These are phyloP conservation scores for Holocentrus rufus DNA, from an alignment of 2,797 vertebrate species.

Conservation along the genomic window DNA sequence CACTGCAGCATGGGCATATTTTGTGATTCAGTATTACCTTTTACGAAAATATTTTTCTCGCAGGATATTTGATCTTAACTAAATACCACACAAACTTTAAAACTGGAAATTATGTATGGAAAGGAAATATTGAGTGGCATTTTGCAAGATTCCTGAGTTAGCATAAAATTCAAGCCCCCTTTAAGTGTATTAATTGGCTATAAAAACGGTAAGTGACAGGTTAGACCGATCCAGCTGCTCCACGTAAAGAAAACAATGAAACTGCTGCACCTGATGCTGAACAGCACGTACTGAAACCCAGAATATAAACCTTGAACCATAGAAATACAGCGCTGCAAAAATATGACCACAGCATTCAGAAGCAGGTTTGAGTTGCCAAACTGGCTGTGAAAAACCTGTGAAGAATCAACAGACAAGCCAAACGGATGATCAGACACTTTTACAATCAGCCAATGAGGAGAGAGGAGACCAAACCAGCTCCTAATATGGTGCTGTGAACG, in stretches of 20 bases:
- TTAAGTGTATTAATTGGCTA: slow-evolving; percentile 73
- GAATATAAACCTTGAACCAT: slow-evolving; percentile 40
- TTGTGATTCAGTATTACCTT: slow-evolving; percentile 46
- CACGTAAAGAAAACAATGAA: slow-evolving; percentile 38
- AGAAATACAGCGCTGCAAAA: slow-evolving; percentile 28
- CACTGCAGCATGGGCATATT: slow-evolving; percentile 28
- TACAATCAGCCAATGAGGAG: too few relatives aligned
- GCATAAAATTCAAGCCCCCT: slow-evolving; percentile 60
- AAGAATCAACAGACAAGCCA: slow-evolving; percentile 16
- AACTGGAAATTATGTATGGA: slow-evolving; percentile 63
- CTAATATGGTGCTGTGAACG: too few relatives aligned
- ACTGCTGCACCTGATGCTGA: slow-evolving; percentile 58
- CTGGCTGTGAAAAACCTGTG: slow-evolving; percentile 41
- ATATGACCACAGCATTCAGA: slow-evolving; percentile 37
- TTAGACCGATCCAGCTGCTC: slow-evolving; percentile 46
- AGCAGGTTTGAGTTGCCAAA: slow-evolving; percentile 42
- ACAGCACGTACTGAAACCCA: slow-evolving; percentile 18
- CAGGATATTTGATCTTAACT: slow-evolving; percentile 71
- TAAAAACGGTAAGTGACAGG: slow-evolving; percentile 48
- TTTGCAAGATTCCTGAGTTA: slow-evolving; percentile 70
- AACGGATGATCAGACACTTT: neutral
- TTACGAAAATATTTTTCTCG: slow-evolving; percentile 66
- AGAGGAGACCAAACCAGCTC: too few relatives aligned
- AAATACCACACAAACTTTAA: slow-evolving; percentile 70
- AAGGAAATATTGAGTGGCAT: slow-evolving; percentile 74